Percentiles rank a stretch among this genome's conserved stretches.
These are phyloP conservation scores for Prionailurus bengalensis DNA, from an alignment of 2,113 vertebrate genomes.

Conservation along the genomic window DNA sequence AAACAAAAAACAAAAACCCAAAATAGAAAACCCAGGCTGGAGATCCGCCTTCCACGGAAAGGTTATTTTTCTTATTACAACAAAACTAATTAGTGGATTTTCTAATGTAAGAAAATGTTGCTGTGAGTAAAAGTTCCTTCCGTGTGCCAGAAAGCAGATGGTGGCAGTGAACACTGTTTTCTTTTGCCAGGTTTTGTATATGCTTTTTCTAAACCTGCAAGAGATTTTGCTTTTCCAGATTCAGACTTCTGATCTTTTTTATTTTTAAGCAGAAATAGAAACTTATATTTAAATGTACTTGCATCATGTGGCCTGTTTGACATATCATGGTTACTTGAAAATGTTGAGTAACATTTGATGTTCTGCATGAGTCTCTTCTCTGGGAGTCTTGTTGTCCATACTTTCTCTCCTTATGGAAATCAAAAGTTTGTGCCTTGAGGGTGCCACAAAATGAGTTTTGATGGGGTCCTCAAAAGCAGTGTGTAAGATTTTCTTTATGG, in stretches of 20 bases:
- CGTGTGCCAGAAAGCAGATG: slow-evolving; percentile 88
- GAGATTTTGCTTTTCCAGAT: slow-evolving; percentile 87
- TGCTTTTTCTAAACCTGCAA: slow-evolving; percentile 90
- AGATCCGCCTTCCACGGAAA: slow-evolving; percentile 84
- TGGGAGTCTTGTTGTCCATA: slow-evolving; percentile 68
- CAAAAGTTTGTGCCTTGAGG: neutral
- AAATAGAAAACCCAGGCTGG: slow-evolving; percentile 68
- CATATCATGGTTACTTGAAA: slow-evolving; percentile 86
- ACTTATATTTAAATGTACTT: slow-evolving; percentile 88
- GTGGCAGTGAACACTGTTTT: slow-evolving; percentile 84
- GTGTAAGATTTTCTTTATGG: neutral
- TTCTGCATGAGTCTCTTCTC: slow-evolving; percentile 65
- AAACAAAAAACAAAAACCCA: neutral
- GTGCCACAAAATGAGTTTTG: neutral
- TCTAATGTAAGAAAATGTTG: slow-evolving; percentile 88
- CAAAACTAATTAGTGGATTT: slow-evolving; percentile 89
- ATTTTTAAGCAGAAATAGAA: slow-evolving; percentile 90
- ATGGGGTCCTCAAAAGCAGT: neutral
- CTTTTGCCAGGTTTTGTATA: slow-evolving; percentile 89
- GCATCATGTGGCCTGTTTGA: slow-evolving; percentile 87
- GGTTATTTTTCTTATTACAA: slow-evolving; percentile 84
- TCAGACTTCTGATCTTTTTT: slow-evolving; percentile 89
- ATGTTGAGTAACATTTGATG: slow-evolving; percentile 80
- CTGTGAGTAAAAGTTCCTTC: slow-evolving; percentile 88
- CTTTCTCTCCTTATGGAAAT: slow-evolving; percentile 49